phyloP scores from a whole-genome alignment of 2,888 invertebrate species.

The Mayetiola destructor region DNA sequence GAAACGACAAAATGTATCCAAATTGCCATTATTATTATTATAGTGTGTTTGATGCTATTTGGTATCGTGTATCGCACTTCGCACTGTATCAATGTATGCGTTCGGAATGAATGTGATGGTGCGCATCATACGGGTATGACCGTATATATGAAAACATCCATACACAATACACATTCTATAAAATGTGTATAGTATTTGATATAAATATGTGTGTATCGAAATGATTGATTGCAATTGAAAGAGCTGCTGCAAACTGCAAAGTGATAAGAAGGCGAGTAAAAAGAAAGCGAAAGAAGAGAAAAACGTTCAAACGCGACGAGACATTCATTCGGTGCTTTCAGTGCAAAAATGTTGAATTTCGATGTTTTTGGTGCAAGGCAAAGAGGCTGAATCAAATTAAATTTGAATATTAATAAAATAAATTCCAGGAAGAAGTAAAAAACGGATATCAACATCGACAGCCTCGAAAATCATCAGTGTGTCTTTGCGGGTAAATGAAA shows the following conservation, averaged over 20 bases:
- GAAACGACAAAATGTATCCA: too few relatives aligned
- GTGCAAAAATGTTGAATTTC: constrained; percentile 7
- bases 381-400: background rate
- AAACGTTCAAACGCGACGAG: background rate
- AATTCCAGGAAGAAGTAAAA: too few relatives aligned
- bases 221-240: constrained; percentile 12
- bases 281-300: background rate
- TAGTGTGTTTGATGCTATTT: constrained; percentile 2
- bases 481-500: too few relatives aligned
- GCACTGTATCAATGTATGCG: background rate
- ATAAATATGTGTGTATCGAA: constrained; percentile 10
- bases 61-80: too few relatives aligned
- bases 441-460: too few relatives aligned
- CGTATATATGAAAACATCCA: too few relatives aligned
- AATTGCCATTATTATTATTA: too few relatives aligned
- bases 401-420: too few relatives aligned
- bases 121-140: constrained; percentile 8
- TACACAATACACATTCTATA: too few relatives aligned
- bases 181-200: too few relatives aligned
- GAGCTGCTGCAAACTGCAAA: constrained; percentile 9
- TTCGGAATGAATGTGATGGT: background rate
- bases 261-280: constrained; percentile 5
- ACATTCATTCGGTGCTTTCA: constrained; percentile 2
- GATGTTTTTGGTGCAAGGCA: background rate
- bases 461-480: too few relatives aligned